These are phyloP conservation scores for Manis javanica DNA, from an alignment of 2,797 vertebrate species.

Conservation along the genomic window DNA sequence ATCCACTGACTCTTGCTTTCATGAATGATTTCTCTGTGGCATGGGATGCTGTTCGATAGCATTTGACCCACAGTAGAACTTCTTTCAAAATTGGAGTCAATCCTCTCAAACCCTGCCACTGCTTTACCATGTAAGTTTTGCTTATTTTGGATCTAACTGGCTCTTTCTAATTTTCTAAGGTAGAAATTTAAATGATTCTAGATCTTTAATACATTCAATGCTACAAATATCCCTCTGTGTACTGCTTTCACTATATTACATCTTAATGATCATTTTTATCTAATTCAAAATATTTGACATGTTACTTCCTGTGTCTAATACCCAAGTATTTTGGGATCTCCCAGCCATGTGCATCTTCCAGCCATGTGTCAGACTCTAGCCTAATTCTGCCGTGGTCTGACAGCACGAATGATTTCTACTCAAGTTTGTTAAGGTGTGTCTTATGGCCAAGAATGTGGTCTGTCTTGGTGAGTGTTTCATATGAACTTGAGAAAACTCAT, in stretches of 20 bases:
- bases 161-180: neutral
- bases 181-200: neutral
- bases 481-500: neutral
- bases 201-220: neutral
- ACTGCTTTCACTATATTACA: neutral
- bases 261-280: neutral
- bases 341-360: no score
- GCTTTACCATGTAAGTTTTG: neutral
- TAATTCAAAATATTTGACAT: neutral
- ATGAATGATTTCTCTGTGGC: neutral
- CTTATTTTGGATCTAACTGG: neutral
- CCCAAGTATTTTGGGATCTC: neutral
- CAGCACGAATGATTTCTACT: neutral
- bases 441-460: neutral
- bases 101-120: neutral
- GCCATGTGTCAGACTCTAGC: neutral
- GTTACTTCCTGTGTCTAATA: neutral
- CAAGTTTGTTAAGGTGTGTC: neutral
- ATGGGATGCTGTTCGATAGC: neutral
- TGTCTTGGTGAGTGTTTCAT: neutral
- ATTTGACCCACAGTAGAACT: neutral
- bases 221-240: neutral
- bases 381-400: neutral
- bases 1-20: neutral
- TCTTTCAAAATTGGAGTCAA: neutral